phyloP scores from a whole-genome alignment of 1,140 invertebrate genomes.

The Drosophila pachea region DNA sequence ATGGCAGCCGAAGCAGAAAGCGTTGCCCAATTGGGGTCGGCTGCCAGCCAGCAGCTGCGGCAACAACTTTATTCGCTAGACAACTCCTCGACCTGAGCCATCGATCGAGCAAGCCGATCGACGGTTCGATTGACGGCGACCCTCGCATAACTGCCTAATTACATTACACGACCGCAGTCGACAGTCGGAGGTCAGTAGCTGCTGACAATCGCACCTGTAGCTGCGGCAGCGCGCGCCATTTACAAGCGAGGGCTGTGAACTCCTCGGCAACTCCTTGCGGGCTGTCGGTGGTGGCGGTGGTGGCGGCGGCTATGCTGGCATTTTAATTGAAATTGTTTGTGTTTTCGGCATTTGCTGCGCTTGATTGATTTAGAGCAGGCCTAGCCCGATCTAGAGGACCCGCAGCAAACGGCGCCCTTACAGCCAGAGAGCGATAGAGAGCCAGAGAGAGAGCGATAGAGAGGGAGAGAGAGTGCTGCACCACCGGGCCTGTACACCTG shows the following conservation, averaged over 20 bases:
- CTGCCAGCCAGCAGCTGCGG: slow-evolving; percentile 6
- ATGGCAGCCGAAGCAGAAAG: slow-evolving; percentile 11
- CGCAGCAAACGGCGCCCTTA: slow-evolving; percentile 47
- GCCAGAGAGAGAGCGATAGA: neutral
- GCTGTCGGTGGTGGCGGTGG: neutral
- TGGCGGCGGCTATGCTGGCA: slow-evolving; percentile 35
- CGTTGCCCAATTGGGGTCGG: neutral
- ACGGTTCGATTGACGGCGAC: slow-evolving; percentile 28
- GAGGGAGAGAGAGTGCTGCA: slow-evolving; percentile 1
- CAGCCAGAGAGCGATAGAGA: slow-evolving; percentile 27
- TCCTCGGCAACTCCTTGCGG: no score
- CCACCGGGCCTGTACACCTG: slow-evolving; percentile 55
- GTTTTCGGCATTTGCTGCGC: slow-evolving; percentile 56
- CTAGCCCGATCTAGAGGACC: slow-evolving; percentile 32
- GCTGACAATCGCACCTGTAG: slow-evolving; percentile 42
- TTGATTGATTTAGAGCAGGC: slow-evolving; percentile 72
- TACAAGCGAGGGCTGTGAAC: slow-evolving; percentile 17
- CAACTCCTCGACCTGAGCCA: slow-evolving; percentile 14
- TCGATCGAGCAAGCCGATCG: slow-evolving; percentile 30
- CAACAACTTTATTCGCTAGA: slow-evolving; percentile 55
- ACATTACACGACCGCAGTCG: slow-evolving; percentile 70
- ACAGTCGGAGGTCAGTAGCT: slow-evolving; percentile 27
- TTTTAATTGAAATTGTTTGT: slow-evolving; percentile 72
- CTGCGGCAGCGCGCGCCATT: slow-evolving; percentile 41
- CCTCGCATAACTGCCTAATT: slow-evolving; percentile 68